These are phyloP conservation scores for Cacoxenus indagator DNA, from an alignment of 2,888 invertebrate genomes.

Conservation along the genomic window DNA sequence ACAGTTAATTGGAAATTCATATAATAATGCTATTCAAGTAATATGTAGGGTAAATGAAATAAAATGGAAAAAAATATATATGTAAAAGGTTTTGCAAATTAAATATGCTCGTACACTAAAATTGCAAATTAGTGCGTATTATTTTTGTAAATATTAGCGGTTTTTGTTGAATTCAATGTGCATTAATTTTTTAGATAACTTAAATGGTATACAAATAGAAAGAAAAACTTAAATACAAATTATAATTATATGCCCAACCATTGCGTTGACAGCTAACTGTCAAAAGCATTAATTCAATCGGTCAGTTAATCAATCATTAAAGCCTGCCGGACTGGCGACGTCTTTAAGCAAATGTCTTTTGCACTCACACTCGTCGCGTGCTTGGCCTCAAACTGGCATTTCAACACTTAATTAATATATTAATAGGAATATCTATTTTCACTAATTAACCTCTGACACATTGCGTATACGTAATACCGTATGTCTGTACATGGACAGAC, in stretches of 20 bases:
- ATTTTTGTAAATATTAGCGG: constrained; percentile 2
- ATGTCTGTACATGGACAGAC: background rate
- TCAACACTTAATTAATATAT: constrained; percentile 61
- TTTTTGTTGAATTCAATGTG: background rate
- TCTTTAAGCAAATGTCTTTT: too few species aligned
- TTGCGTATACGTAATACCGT: constrained; percentile 19
- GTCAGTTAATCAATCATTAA: too few species aligned
- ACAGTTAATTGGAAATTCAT: too few species aligned
- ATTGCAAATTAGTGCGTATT: constrained; percentile 12
- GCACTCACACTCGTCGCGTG: background rate
- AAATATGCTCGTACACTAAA: background rate
- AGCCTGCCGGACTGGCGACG: too few species aligned
- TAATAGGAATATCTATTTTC: constrained; percentile 57
- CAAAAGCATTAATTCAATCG: background rate
- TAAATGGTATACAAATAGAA: background rate
- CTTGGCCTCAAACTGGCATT: constrained; percentile 39
- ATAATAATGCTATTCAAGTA: too few species aligned
- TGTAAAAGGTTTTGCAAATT: background rate
- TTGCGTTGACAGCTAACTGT: background rate
- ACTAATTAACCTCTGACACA: constrained; percentile 61
- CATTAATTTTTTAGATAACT: background rate
- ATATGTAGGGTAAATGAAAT: background rate
- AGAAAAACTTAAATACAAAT: background rate
- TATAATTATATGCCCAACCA: background rate
- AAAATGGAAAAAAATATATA: background rate